These are phyloP conservation scores for Papilio helenus DNA, from an alignment of 1,140 invertebrate species.

Conservation along the genomic window DNA sequence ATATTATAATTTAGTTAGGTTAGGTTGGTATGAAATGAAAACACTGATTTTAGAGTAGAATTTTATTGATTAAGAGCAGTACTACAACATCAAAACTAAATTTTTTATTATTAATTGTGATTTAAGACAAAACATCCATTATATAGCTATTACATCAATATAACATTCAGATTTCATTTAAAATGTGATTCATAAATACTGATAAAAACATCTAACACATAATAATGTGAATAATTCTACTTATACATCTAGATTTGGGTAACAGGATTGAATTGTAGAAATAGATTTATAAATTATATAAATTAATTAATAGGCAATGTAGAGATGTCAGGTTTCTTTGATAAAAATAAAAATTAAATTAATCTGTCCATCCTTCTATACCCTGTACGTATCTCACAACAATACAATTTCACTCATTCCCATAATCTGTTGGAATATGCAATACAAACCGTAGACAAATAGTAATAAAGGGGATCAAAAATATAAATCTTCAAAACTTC, in stretches of 20 bases:
- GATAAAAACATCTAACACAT: constrained; percentile 76
- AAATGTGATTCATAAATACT: constrained; percentile 77
- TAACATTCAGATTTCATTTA: constrained; percentile 69
- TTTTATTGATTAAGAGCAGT: constrained; percentile 51
- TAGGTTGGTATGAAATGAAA: constrained; percentile 39
- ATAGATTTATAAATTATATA: constrained; percentile 39
- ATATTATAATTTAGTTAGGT: not conserved
- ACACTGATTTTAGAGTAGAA: constrained; percentile 42
- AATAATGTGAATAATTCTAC: constrained; percentile 55
- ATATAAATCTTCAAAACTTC: constrained; percentile 80
- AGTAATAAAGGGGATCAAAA: constrained; percentile 76
- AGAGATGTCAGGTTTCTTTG: constrained; percentile 53
- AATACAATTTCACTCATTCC: constrained; percentile 54
- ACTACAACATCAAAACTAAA: constrained; percentile 72
- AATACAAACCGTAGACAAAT: constrained; percentile 69
- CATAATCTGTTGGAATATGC: constrained; percentile 66
- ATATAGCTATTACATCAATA: constrained; percentile 65
- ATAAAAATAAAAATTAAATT: constrained; percentile 50
- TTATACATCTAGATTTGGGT: constrained; percentile 62
- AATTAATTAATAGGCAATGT: constrained; percentile 46
- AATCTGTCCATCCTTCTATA: constrained; percentile 61
- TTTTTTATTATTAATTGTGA: constrained; percentile 58
- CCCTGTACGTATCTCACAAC: constrained; percentile 78
- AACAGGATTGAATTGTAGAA: constrained; percentile 59
- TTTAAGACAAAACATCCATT: constrained; percentile 57